Evolutionary conservation across 2,797 vertebrate genomes (phyloP).

Genomic region (Strix occidentalis): DNA sequence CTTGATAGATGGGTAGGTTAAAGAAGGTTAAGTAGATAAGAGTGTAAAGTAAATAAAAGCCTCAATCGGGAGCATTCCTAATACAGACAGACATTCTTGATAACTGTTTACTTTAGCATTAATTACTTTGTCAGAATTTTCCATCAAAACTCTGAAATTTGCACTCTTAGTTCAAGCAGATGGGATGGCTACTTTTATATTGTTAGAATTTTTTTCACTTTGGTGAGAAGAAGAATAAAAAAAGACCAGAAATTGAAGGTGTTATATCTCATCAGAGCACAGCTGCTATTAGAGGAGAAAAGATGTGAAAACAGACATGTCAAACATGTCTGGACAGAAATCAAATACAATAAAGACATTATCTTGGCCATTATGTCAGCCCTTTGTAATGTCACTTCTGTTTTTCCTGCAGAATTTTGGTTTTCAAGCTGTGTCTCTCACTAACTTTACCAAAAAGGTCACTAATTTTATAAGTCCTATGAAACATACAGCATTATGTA

Average conservation of each 20-base stretch:
- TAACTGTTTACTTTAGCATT: not conserved
- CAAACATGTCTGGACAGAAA: not conserved
- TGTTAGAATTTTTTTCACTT: not conserved
- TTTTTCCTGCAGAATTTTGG: not conserved
- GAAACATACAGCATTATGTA: not conserved
- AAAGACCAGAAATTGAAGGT: not conserved
- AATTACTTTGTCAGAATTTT: not conserved
- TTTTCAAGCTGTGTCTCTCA: not conserved
- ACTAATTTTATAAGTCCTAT: not conserved
- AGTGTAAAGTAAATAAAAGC: not conserved
- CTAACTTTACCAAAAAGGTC: not conserved
- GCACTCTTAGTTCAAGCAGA: not conserved
- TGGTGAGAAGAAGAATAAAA: not conserved
- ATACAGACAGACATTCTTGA: not conserved
- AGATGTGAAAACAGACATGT: not conserved
- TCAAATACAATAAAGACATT: not conserved
- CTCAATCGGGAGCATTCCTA: not conserved
- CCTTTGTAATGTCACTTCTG: not conserved
- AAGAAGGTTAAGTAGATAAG: not conserved
- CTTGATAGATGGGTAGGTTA: conserved; percentile 1
- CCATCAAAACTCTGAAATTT: not conserved
- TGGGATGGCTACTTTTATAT: not conserved
- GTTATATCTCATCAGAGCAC: not conserved
- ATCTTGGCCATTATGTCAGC: not conserved
- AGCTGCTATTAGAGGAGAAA: not conserved